Base-by-base conservation (phyloP, 2,113 vertebrate species). In the Hepsetus odoe region DNA sequence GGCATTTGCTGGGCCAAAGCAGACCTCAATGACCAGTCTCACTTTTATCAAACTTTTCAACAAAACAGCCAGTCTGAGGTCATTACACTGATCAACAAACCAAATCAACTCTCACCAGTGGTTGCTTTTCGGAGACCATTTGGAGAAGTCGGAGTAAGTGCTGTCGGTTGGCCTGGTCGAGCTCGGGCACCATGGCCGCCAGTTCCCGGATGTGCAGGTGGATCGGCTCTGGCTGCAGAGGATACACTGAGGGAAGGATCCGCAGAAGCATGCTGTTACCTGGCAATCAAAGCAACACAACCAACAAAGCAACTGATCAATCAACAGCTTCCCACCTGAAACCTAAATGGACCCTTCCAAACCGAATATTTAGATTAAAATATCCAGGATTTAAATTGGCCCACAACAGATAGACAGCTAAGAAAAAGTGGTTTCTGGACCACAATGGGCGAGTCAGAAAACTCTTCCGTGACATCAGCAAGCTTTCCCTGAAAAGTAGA, bases 241-340 rank as follows among this genome's bases (percentile, higher is more conserved):
- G 94, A 75, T 97, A 96, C 33, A 99, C 91, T 1, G 95, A 94
- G 0, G 96, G 95, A 68, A 98, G 88, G 46, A 98, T 95, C 1
- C 96, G 93, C 20, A 98, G 83, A 85, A 99, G 80, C 94, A 98
- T 90, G 80, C 84, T 80, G 86, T 99, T 98, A 83, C 96, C 97
- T 99, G 85, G 59, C 26, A 38, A 74, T 4, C 51, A n/a, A 44
- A 71, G 14, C 33, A 74, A 59, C 5, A 58, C 13, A 66, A 28
- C 35, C 14, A 56, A 14, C 5, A 49, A 38, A 79, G n/a, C 38
- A 12, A 18, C 6, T 11, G 5, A 51, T 49, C 20, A 46, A 70
- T 49, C 4, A 49, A 20, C 46, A 49, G 20, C 1, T 20, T 5
- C 18, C 13, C 42, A 2, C 2, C 42, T 44, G 42, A 44, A 4